phyloP scores from a whole-genome alignment of 2,113 vertebrate genomes.

The Otis tarda region DNA sequence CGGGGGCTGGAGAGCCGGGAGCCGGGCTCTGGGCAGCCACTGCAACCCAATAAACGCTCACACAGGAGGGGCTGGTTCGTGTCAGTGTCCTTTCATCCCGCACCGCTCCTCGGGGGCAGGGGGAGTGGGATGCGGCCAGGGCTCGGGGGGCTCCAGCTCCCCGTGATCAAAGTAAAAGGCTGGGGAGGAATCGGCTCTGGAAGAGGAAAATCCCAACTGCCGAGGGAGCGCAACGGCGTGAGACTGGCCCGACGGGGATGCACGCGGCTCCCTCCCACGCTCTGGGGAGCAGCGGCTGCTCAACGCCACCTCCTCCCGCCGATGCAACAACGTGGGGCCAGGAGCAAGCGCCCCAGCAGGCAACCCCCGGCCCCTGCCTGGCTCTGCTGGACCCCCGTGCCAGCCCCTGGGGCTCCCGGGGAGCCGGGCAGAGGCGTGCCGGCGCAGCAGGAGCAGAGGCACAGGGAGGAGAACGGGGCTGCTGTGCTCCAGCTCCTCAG shows the following conservation, averaged over 20 bases:
- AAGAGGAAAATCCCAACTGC: background rate
- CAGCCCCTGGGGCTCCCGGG: background rate
- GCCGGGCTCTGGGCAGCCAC: background rate
- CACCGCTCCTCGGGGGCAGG: fast-evolving
- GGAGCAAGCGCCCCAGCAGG: too few relatives aligned
- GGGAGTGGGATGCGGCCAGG: background rate
- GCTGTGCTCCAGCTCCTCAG: background rate
- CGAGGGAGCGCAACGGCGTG: fast-evolving
- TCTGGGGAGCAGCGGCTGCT: fast-evolving
- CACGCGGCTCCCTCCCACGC: fast-evolving
- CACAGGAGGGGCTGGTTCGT: background rate
- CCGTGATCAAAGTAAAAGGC: background rate
- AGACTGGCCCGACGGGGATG: background rate
- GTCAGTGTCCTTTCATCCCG: background rate
- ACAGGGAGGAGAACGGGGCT: background rate
- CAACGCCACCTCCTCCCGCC: background rate
- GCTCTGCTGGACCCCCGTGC: background rate
- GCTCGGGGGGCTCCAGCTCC: background rate
- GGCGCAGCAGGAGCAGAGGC: background rate
- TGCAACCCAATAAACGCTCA: conserved; percentile 43
- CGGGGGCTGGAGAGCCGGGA: background rate
- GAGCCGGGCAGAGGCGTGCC: background rate
- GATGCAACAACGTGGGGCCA: too few relatives aligned
- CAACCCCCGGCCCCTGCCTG: background rate
- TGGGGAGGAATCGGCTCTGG: background rate